Base-by-base conservation (phyloP, 2,113 vertebrate genomes). In the Siniperca chuatsi region DNA sequence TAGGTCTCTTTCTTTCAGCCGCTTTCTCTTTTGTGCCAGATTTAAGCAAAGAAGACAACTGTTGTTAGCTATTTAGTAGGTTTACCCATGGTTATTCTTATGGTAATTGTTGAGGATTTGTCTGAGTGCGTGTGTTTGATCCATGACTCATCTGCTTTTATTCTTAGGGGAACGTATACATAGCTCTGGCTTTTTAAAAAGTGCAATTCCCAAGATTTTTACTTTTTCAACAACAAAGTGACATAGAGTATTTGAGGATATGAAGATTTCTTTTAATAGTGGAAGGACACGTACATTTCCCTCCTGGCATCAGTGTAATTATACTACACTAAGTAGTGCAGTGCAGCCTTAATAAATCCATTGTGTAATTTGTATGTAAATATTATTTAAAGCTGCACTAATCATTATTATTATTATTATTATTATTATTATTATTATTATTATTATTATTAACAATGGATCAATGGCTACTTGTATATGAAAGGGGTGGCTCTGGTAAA, bases 31-130 rank as follows among this genome's bases (percentile, higher is more conserved):
- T 55, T 52, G 58, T 29, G 13, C n/a, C n/a, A 64, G n/a, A 76
- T 79, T 57, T 50, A 54, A 75, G 57, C 23, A 64, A 81, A 76
- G 8, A 69, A n/a, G 23, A 79, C 61, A 82, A 46, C 18, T 61
- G 68, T 9, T 58, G 65, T 67, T 74, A 12, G 48, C 65, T 82
- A 58, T 82, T 65, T 33, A 35, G 54, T 48, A 29, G 62, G 15
- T 68, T 81, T 70, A 50, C 25, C 60, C 40, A 11, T 23, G 50
- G 2, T 60, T 44, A 57, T 67, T 57, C 20, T 33, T 4, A 64
- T 48, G 70, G 46, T 87, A 70, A 79, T 77, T 67, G 10, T 37
- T 5, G 46, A 55, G 25, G 20, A 67, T 76, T 75, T 75, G 58
- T 75, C 58, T 60, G 7, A 65, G 60, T 69, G 13, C 8, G 2